Evolutionary conservation across 2,797 vertebrate genomes (phyloP).

Genomic region (Chaunax sp.): DNA sequence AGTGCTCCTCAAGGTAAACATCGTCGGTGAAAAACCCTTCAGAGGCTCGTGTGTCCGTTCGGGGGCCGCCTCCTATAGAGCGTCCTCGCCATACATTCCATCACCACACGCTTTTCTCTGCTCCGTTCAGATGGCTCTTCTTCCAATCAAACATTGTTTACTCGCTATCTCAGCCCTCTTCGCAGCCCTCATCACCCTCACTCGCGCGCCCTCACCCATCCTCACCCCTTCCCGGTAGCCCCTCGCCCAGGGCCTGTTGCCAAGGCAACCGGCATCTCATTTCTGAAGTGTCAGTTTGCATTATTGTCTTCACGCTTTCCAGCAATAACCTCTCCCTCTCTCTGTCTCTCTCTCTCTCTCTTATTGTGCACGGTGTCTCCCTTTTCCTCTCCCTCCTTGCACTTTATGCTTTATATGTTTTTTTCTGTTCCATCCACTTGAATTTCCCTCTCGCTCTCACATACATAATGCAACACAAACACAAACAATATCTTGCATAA

Average conservation of each 20-base stretch:
- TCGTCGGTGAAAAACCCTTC: slow-evolving; percentile 5
- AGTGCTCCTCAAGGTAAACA: slow-evolving; percentile 43
- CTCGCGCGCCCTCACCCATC: slow-evolving; percentile 83
- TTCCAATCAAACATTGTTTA: slow-evolving; percentile 99
- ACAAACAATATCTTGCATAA: slow-evolving; percentile 27
- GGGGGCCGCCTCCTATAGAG: slow-evolving; percentile 13
- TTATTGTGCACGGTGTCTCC: background rate
- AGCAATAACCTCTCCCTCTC: slow-evolving; percentile 83
- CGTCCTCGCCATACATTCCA: slow-evolving; percentile 26
- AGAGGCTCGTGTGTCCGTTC: slow-evolving; percentile 19
- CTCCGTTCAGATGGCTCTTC: slow-evolving; percentile 94
- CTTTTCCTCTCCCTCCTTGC: background rate
- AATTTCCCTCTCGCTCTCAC: slow-evolving; percentile 21
- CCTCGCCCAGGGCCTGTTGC: slow-evolving; percentile 94
- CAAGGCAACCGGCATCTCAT: slow-evolving; percentile 98
- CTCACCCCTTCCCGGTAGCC: slow-evolving; percentile 84
- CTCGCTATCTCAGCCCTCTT: slow-evolving; percentile 90
- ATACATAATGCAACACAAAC: slow-evolving; percentile 32
- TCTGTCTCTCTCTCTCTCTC: slow-evolving; percentile 23
- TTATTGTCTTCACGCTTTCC: slow-evolving; percentile 99
- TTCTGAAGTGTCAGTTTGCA: slow-evolving; percentile 99
- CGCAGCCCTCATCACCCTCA: slow-evolving; percentile 86
- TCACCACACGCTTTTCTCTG: slow-evolving; percentile 86
- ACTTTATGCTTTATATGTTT: slow-evolving; percentile 37
- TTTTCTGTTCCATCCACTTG: slow-evolving; percentile 35